phyloP scores from a whole-genome alignment of 1,140 invertebrate species.

The Lasioglossum albipes region DNA sequence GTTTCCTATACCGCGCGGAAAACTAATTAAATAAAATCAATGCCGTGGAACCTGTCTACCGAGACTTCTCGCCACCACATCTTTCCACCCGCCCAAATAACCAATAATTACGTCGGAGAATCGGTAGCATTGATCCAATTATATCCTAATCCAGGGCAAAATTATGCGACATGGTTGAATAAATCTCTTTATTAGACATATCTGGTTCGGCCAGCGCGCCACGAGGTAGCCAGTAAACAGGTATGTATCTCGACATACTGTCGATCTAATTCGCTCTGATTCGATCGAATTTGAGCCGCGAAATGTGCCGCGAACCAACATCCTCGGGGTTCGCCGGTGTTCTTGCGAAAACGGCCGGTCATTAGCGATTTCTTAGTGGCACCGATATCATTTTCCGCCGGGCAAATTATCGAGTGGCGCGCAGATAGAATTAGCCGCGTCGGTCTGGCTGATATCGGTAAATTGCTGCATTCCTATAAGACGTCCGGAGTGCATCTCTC shows the following conservation, averaged over 20 bases:
- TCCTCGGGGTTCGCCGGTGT: not conserved
- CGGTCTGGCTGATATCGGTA: slow-evolving; percentile 56
- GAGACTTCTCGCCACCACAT: not conserved
- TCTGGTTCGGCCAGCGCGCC: not conserved
- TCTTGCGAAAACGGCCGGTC: slow-evolving; percentile 6
- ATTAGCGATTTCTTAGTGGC: slow-evolving; percentile 46
- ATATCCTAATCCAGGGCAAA: slow-evolving; percentile 7
- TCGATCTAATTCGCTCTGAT: slow-evolving; percentile 27
- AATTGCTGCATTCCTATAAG: slow-evolving; percentile 63
- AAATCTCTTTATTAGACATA: slow-evolving; percentile 14
- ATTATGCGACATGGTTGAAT: slow-evolving; percentile 15
- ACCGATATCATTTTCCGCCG: slow-evolving; percentile 49
- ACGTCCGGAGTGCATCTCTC: slow-evolving; percentile 59
- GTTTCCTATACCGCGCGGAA: not conserved
- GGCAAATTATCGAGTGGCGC: slow-evolving; percentile 58
- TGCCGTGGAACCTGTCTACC: not conserved
- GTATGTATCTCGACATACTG: not conserved
- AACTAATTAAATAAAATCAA: slow-evolving; percentile 3
- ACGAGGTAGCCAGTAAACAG: not conserved
- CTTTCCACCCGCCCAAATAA: not conserved
- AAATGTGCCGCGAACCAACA: not conserved
- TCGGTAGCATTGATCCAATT: not conserved
- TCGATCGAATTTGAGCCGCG: slow-evolving; percentile 24
- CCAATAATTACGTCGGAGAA: not conserved
- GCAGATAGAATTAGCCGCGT: slow-evolving; percentile 59